Conservation (phyloP, 2,888 invertebrate species). For the Mylabris sibirica region DNA sequence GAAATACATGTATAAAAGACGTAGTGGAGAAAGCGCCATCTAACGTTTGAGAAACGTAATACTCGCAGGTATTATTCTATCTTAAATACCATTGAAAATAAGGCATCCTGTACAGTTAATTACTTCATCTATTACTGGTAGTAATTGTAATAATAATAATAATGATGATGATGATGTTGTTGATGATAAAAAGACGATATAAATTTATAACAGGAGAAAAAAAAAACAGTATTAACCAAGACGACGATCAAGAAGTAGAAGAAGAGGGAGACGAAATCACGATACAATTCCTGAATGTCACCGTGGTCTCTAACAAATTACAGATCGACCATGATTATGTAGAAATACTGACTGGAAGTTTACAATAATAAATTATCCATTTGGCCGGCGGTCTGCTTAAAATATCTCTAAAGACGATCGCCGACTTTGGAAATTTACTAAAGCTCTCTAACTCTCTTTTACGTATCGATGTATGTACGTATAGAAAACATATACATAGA, state of each 20-base stretch:
- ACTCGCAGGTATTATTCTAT: too few species aligned
- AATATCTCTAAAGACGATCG: conserved; percentile 52
- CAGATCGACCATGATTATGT: conserved; percentile 48
- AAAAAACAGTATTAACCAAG: neutral
- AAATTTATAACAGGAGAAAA: neutral
- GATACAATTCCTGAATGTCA: conserved; percentile 33
- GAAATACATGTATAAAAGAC: too few species aligned
- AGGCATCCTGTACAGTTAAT: neutral
- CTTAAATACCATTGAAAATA: too few species aligned
- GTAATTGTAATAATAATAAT: neutral
- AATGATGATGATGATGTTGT: too few species aligned
- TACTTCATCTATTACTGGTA: neutral
- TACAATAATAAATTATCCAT: conserved; percentile 50
- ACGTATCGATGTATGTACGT: neutral
- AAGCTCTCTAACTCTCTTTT: conserved; percentile 10
- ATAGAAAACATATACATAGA: neutral
- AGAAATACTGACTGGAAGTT: conserved; percentile 49
- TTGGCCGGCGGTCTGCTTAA: conserved; percentile 48
- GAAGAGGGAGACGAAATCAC: conserved; percentile 11
- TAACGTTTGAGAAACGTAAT: too few species aligned
- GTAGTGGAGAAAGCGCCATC: too few species aligned
- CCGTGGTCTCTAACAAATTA: conserved; percentile 33
- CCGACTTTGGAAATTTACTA: conserved; percentile 46
- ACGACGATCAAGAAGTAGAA: neutral
- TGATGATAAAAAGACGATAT: too few species aligned